Evolutionary conservation across 2,888 invertebrate genomes (phyloP), one percentile per base, ranked within the genome.

Genomic region (Campoletis raptor): DNA sequence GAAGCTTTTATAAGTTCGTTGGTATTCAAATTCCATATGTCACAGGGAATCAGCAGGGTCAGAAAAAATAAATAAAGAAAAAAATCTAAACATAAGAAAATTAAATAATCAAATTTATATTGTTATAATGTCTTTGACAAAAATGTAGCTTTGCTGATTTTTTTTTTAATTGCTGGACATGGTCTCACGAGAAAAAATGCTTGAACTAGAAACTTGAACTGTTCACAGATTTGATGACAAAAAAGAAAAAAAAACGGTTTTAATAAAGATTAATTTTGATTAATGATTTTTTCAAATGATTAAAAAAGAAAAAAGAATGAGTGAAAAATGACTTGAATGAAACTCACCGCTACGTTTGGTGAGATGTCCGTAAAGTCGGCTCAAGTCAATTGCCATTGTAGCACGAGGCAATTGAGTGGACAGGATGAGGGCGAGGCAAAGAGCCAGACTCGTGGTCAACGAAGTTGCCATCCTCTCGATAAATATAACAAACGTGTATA

Each of bases 341-440:
- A 66, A 90, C 96, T 96, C 92, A 97, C 97, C 97, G 90, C 96
- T 96, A 90, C 97, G 95, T 93, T 97, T 97, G 87, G 96, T 95
- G 90, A 96, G 95, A 93, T 97, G 97, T 24, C 97, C 97, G 92
- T 98, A 98, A 83, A 98, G 96, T 88, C 97, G 96, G 94, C 97
- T 97, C 91, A 98, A 96, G 95, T 98, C 98, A 90, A 98, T 96
- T 89, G 97, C 97, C 93, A 96, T 95, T 90, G 96, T 96, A 81
- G 96, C 95, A 90, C 96, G 95, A 73, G 97, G 97, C 92, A 96
- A 95, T 90, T 96, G 95, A 92, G 96, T 96, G 94, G 96, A 96
- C 86, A 91, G 90, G 87, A 93, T 91, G 87, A 94, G 93, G 91
- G 94, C 94, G 91, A 95, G 93, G 91, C 94, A 93, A 89, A 94